A percentile compares a stretch with the other conserved stretches of the same genome.
Conservation (phyloP, 2,888 invertebrate species). For the Acrobasis repandana region DNA sequence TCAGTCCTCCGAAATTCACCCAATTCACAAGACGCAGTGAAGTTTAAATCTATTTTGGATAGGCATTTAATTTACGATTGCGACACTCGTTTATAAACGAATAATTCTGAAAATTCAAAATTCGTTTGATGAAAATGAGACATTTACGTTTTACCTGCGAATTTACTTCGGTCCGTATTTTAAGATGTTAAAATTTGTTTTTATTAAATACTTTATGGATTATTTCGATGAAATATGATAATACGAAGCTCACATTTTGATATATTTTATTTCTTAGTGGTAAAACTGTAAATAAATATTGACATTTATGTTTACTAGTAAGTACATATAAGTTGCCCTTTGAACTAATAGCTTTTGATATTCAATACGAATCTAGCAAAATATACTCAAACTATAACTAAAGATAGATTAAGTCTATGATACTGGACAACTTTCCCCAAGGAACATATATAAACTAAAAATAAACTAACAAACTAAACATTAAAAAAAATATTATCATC, state of each 20-base stretch:
- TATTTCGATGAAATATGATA: background rate
- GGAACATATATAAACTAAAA: too few species aligned
- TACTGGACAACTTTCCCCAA: too few species aligned
- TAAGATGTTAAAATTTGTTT: background rate
- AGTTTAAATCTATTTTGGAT: slow-evolving; percentile 10
- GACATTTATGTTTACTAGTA: too few species aligned
- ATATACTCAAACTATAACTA: too few species aligned
- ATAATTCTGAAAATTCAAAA: slow-evolving; percentile 7
- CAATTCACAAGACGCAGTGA: slow-evolving; percentile 8
- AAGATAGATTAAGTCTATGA: too few species aligned
- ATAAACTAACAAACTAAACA: too few species aligned
- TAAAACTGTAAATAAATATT: too few species aligned
- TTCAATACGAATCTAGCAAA: too few species aligned
- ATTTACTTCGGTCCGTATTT: background rate
- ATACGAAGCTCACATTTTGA: background rate
- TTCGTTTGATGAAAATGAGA: slow-evolving; percentile 1
- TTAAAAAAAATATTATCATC: too few species aligned
- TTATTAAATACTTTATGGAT: background rate
- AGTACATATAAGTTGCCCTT: too few species aligned
- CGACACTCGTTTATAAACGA: slow-evolving; percentile 2
- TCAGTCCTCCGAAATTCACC: background rate
- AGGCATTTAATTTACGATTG: slow-evolving; percentile 4
- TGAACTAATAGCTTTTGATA: too few species aligned
- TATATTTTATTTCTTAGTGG: too few species aligned
- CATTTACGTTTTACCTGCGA: background rate